Base-by-base conservation (phyloP, 2,888 invertebrate genomes). In the Euclidia mi region DNA sequence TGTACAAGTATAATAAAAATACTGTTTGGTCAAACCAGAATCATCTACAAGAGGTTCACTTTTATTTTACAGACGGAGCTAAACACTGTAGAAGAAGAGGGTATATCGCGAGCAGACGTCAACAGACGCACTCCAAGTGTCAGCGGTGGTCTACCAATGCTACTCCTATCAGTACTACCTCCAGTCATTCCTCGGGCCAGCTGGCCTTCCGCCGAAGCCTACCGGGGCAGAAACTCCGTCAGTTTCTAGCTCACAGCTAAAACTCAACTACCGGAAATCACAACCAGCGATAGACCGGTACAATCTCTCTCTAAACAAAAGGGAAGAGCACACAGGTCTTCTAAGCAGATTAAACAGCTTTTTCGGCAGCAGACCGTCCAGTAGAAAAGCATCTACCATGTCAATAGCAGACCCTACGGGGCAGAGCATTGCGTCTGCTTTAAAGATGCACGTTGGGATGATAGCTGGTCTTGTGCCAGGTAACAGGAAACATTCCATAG, bases 171-270 rank as follows among this genome's bases (percentile, higher is more conserved):
- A 12, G 97, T 97, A 4, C 90, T 97, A 0, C 97, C 97, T 0
- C 97, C 97, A 1, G 96, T 97, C 45, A 97, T 97, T 48, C 97
- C 97, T 0, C 94, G 97, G 35, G 97, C 97, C 3, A 96, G 96
- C 84, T 97, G 97, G 97, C 97, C 97, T 0, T 96, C 97, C 9
- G 96, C 97, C 0, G 96, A 97, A 75, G 95, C 95, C 38, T 95
- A 94, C 85, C 92, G 95, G 56, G 95, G 95, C 0, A 84, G 96
- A 12, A 95, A 95, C 66, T 96, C 96, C 0, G 95, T 96, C 53
- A 96, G 95, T 50, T 96, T 96, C 77, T n/a, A 96, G 96, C 76
- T 96, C 96, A 0, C 96, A 96, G 74, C 96, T 96, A 0, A 96
- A 96, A 79, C 92, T 96, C 0, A 95, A 95, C 80, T 95, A 95